Base-by-base conservation (phyloP, 1,140 invertebrate species). In the Meloidogyne exigua region DNA sequence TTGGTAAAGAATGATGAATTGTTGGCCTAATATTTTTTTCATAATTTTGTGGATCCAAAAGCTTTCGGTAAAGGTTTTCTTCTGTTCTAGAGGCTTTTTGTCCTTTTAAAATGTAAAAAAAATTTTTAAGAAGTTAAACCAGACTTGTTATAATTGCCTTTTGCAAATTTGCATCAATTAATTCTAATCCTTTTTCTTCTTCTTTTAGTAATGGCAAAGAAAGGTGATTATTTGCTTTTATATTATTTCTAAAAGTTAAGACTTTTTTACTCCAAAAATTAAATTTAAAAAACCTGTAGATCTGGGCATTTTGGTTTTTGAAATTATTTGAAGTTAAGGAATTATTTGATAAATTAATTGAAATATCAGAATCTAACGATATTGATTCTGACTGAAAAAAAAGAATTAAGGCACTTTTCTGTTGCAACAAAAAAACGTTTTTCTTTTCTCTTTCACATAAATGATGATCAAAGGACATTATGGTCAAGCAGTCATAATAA, bases 11-110 rank as follows among this genome's bases (percentile, higher is more conserved):
- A 72, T 86, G 85, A 77, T 87, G 84, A 4, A 70, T 32, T 10
- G 85, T 81, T 28, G 85, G 85, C 2, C 85, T 77, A 1, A 75
- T 69, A 75, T 86, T 76, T 68, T 85, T 82, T 69, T 87, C 85
- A 63, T 86, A 87, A 28, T 70, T 32, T 28, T 72, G 42, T 32
- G 82, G 83, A 62, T 86, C 76, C 0, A 87, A 76, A 12, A 86
- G 72, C 13, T 68, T 81, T 64, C 76, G 69, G 71, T 87, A 86
- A n/a, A 86, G 78, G 11, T 66, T 68, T 64, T 86, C 85, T 75
- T 86, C 85, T 23, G 82, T 84, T 25, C 80, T 68, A 67, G 83
- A 81, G 9, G 81, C 84, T 28, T 76, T 77, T 36, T 65, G 39
- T 72, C 82, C 83, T 85, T 25, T 44, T 85, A 77, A 25, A n/a